Evolutionary conservation across 92 coral and sea anemone genomes (phyloP).

Genomic region (Chrysogorgia sp.): DNA sequence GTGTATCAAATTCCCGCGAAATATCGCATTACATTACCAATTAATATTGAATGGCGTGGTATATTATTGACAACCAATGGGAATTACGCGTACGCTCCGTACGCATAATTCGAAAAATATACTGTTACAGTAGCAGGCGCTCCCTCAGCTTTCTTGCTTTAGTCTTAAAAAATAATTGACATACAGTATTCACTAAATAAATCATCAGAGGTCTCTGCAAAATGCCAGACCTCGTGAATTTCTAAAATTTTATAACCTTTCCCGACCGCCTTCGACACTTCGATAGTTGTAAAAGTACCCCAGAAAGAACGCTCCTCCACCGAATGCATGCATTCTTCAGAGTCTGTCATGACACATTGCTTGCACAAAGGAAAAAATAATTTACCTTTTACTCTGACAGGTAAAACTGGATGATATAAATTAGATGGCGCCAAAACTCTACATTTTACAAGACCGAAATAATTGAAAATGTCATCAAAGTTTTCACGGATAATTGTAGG

Average conservation of each 20-base stretch:
- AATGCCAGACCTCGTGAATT: slow-evolving; percentile 51
- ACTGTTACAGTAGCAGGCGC: no score
- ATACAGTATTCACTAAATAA: slow-evolving; percentile 52
- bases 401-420: slow-evolving; percentile 34
- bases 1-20: no score
- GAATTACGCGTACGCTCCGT: no score
- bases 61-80: no score
- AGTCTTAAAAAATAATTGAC: slow-evolving; percentile 47
- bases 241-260: slow-evolving; percentile 41
- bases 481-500: slow-evolving; percentile 33
- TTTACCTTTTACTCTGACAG: slow-evolving; percentile 10
- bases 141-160: slow-evolving; percentile 52
- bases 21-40: no score
- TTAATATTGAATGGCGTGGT: no score
- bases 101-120: no score
- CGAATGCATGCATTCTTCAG: slow-evolving; percentile 2
- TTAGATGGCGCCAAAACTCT: slow-evolving; percentile 22
- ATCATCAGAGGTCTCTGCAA: slow-evolving; percentile 18
- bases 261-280: slow-evolving; percentile 22
- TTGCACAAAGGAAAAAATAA: slow-evolving; percentile 43
- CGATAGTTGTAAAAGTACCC: neutral
- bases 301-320: neutral
- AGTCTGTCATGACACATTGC: slow-evolving; percentile 9
- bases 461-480: slow-evolving; percentile 17
- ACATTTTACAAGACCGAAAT: slow-evolving; percentile 41